These are phyloP conservation scores for Loripinus fragilis DNA, from an alignment of 2,888 invertebrate species.

Conservation along the genomic window DNA sequence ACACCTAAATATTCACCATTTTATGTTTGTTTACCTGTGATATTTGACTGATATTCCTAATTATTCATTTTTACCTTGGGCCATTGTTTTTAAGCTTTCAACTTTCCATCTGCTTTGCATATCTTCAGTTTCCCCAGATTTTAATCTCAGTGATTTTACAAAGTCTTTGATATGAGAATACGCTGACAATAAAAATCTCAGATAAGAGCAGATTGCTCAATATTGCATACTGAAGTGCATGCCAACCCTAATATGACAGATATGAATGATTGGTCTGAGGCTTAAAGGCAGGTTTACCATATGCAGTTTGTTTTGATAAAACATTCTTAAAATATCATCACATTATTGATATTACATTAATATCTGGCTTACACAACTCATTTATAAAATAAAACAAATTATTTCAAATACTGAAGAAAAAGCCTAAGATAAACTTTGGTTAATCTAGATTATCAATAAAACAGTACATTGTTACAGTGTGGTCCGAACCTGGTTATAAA, in stretches of 20 bases:
- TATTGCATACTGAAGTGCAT: constrained; percentile 11
- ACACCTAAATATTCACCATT: no score
- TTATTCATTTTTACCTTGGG: constrained; percentile 7
- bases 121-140: constrained; percentile 6
- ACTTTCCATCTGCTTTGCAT: constrained; percentile 17
- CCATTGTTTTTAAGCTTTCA: constrained; percentile 18
- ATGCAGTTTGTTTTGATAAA: constrained; percentile 23
- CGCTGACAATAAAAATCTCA: constrained; percentile 13
- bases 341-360: neutral
- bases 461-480: no score
- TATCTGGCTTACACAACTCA: no score
- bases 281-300: constrained; percentile 10
- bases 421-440: no score
- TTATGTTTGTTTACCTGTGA: neutral
- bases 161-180: constrained; percentile 9
- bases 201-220: constrained; percentile 13
- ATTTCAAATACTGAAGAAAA: neutral
- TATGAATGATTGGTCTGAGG: constrained; percentile 13
- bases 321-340: constrained; percentile 15
- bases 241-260: constrained; percentile 11
- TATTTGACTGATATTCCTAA: constrained; percentile 4
- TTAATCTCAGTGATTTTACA: constrained; percentile 6
- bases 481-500: no score
- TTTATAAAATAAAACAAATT: neutral
- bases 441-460: no score